Evolutionary conservation across 2,888 invertebrate species (phyloP).

Genomic region (Merodon equestris): DNA sequence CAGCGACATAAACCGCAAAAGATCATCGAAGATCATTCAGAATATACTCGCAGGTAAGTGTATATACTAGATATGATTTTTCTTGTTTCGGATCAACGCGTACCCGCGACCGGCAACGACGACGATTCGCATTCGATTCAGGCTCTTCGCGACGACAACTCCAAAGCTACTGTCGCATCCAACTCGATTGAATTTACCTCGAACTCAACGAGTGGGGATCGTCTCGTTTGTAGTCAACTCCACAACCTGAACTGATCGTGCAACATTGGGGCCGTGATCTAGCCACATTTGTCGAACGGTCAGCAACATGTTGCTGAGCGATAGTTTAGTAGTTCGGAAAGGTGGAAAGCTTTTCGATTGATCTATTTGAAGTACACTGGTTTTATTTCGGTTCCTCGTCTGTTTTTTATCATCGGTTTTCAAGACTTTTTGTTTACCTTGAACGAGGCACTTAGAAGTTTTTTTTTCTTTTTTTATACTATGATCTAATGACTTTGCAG

Average conservation of each 20-base stretch:
- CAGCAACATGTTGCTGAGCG: constrained; percentile 34
- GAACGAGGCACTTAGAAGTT: constrained; percentile 1
- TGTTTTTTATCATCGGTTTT: constrained; percentile 30
- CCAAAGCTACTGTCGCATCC: constrained; percentile 58
- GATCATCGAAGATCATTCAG: constrained; percentile 28
- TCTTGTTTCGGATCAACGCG: background rate
- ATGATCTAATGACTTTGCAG: constrained; percentile 46
- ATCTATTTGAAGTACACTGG: constrained; percentile 21
- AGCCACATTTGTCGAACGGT: background rate
- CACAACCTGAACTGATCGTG: constrained; percentile 10
- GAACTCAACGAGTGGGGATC: constrained; percentile 16
- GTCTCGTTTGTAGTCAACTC: constrained; percentile 22
- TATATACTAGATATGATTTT: constrained; percentile 2
- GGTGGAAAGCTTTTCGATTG: constrained; percentile 28
- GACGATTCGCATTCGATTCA: constrained; percentile 17
- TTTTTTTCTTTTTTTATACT: too few relatives aligned
- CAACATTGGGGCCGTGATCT: constrained; percentile 9
- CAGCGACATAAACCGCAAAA: constrained; percentile 46
- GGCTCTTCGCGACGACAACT: constrained; percentile 64
- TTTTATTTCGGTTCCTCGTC: constrained; percentile 30
- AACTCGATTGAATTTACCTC: constrained; percentile 47
- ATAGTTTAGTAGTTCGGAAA: background rate
- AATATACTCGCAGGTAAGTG: constrained; percentile 7
- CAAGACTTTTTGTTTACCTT: constrained; percentile 33
- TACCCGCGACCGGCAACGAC: constrained; percentile 10